These are phyloP conservation scores for Argyrosomus japonicus DNA, from an alignment of 2,113 vertebrate genomes.

Conservation along the genomic window DNA sequence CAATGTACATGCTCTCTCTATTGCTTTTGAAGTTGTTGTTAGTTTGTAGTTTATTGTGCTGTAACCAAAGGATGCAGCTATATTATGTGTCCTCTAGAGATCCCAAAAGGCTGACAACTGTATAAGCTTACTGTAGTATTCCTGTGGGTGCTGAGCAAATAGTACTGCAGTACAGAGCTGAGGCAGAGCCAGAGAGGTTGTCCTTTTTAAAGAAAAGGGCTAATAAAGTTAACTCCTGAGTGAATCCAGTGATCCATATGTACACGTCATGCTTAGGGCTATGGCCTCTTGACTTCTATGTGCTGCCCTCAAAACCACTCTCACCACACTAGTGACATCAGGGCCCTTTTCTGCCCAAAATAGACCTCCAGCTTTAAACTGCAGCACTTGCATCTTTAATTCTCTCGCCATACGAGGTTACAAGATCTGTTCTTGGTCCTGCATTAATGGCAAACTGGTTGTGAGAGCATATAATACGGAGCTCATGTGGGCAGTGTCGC, in stretches of 20 bases:
- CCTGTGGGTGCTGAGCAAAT: slow-evolving; percentile 2
- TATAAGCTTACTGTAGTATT: not conserved
- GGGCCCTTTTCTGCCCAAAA: slow-evolving; percentile 6
- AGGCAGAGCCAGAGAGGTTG: not conserved
- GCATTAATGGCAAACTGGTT: not conserved
- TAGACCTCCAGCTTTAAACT: not conserved
- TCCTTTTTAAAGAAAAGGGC: not conserved
- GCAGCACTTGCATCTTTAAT: not conserved
- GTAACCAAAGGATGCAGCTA: slow-evolving; percentile 8
- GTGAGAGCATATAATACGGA: not conserved
- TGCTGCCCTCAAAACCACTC: slow-evolving; percentile 4
- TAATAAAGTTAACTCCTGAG: slow-evolving; percentile 38
- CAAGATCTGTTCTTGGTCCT: not conserved
- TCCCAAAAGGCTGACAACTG: slow-evolving; percentile 10
- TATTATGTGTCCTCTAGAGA: slow-evolving; percentile 5
- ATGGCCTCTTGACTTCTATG: not conserved
- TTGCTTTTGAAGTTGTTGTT: not conserved
- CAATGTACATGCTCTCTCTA: no score
- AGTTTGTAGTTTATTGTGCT: not conserved
- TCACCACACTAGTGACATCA: slow-evolving; percentile 3
- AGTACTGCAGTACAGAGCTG: not conserved
- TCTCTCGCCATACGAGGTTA: slow-evolving; percentile 10
- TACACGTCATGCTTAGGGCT: not conserved
- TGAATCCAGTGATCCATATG: slow-evolving; percentile 25
- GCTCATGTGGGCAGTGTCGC: not conserved